Evolutionary conservation across 1,140 invertebrate species (phyloP).

Genomic region (Trachymyrmex septentrionalis): DNA sequence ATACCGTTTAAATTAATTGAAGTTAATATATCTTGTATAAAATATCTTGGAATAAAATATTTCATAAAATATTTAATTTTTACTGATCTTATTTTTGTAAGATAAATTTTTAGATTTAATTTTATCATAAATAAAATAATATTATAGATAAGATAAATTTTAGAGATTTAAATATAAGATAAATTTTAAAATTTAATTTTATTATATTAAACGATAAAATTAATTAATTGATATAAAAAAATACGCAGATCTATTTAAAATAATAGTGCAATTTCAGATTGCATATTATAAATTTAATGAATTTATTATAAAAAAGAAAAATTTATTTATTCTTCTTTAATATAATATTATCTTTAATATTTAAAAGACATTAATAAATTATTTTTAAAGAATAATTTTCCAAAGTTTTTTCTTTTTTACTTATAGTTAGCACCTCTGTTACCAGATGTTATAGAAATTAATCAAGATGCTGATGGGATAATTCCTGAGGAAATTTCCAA

Average conservation of each 20-base stretch:
- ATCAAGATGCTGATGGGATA: slow-evolving; percentile 83
- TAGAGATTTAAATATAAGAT: no score
- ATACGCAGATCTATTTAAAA: not conserved
- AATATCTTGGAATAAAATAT: not conserved
- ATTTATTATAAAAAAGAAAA: slow-evolving; percentile 9
- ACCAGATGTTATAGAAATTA: slow-evolving; percentile 80
- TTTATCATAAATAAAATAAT: no score
- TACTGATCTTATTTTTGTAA: no score
- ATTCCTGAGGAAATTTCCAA: slow-evolving; percentile 79
- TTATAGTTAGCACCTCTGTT: slow-evolving; percentile 77
- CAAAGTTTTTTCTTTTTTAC: not conserved
- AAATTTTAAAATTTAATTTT: no score
- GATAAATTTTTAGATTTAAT: no score
- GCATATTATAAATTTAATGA: not conserved
- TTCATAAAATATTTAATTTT: not conserved
- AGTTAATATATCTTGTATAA: not conserved
- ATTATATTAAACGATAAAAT: not conserved
- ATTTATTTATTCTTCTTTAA: not conserved
- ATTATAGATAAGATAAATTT: no score
- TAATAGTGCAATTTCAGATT: not conserved
- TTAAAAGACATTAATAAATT: not conserved
- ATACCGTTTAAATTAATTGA: not conserved
- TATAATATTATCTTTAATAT: not conserved
- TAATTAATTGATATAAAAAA: not conserved
- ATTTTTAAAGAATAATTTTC: not conserved